Conservation (phyloP, 2,888 invertebrate species). For the Cybosia mesomella region DNA sequence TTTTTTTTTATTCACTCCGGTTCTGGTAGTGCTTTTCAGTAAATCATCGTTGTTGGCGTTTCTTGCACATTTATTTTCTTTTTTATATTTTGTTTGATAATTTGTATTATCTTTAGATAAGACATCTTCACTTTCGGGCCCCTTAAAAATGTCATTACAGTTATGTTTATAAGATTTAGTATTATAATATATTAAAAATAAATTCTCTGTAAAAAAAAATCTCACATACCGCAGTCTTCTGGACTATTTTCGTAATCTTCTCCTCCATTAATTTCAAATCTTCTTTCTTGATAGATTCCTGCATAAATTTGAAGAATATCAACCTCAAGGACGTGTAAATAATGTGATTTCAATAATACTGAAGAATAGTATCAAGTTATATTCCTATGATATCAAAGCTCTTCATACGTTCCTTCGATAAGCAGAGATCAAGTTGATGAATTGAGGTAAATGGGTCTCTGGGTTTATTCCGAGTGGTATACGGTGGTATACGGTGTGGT, state of each 20-base stretch:
- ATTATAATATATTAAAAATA: not conserved
- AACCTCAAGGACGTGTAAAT: not conserved
- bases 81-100: slow-evolving; percentile 18
- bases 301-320: slow-evolving; percentile 26
- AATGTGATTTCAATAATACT: not conserved
- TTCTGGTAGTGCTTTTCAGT: slow-evolving; percentile 17
- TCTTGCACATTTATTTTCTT: slow-evolving; percentile 23
- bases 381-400: too few species aligned
- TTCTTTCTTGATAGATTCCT: slow-evolving; percentile 71
- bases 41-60: slow-evolving; percentile 5
- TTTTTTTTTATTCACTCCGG: slow-evolving; percentile 25
- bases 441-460: too few species aligned
- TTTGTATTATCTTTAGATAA: slow-evolving; percentile 23
- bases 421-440: too few species aligned
- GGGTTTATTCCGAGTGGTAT: too few species aligned
- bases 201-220: not conserved
- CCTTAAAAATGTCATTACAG: slow-evolving; percentile 28
- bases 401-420: too few species aligned
- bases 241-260: slow-evolving; percentile 67
- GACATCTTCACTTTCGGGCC: slow-evolving; percentile 23
- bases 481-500: too few species aligned
- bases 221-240: slow-evolving; percentile 63
- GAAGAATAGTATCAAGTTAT: too few species aligned
- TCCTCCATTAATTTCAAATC: slow-evolving; percentile 71
- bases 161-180: not conserved